A percentile compares a stretch with the other conserved stretches of the same genome.
phyloP scores from a whole-genome alignment of 2,888 invertebrate genomes.

The Xanthostigma xanthostigma region DNA sequence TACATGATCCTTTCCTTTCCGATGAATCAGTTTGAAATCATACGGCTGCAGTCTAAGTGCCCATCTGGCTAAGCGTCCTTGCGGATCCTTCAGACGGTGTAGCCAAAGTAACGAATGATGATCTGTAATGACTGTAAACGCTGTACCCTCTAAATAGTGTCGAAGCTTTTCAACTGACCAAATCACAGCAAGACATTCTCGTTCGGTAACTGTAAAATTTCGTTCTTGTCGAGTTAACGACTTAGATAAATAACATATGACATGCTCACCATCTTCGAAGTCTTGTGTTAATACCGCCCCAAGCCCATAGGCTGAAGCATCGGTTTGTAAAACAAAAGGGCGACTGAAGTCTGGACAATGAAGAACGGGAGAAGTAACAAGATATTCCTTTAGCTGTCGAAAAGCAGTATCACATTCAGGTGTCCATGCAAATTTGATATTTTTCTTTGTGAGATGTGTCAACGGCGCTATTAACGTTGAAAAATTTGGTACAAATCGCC shows the following conservation, averaged over 20 bases:
- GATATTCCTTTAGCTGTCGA: neutral
- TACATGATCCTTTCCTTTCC: constrained; percentile 9
- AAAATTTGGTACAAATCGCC: too few relatives aligned
- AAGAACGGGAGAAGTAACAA: constrained; percentile 10
- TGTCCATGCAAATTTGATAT: constrained; percentile 1
- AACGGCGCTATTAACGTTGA: constrained; percentile 9
- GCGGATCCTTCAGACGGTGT: constrained; percentile 12
- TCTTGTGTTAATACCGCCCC: constrained; percentile 11
- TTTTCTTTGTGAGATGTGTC: constrained; percentile 8
- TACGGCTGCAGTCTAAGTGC: constrained; percentile 11
- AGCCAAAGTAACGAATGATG: constrained; percentile 15
- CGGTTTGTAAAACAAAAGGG: constrained; percentile 7
- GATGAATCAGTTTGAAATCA: constrained; percentile 9
- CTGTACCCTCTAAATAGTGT: constrained; percentile 14
- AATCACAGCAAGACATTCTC: constrained; percentile 15
- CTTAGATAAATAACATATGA: constrained; percentile 11
- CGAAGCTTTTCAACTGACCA: constrained; percentile 14
- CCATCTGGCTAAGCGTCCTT: constrained; percentile 11
- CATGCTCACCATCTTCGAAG: constrained; percentile 7
- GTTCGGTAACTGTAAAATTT: constrained; percentile 3
- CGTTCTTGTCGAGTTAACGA: constrained; percentile 1
- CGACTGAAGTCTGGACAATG: constrained; percentile 11
- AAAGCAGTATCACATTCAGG: constrained; percentile 5
- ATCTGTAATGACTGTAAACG: constrained; percentile 15
- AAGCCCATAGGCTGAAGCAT: too few relatives aligned